A percentile compares a stretch with the other conserved stretches of the same genome.
phyloP scores from a whole-genome alignment of 2,113 vertebrate species.

The Salvelinus fontinalis region DNA sequence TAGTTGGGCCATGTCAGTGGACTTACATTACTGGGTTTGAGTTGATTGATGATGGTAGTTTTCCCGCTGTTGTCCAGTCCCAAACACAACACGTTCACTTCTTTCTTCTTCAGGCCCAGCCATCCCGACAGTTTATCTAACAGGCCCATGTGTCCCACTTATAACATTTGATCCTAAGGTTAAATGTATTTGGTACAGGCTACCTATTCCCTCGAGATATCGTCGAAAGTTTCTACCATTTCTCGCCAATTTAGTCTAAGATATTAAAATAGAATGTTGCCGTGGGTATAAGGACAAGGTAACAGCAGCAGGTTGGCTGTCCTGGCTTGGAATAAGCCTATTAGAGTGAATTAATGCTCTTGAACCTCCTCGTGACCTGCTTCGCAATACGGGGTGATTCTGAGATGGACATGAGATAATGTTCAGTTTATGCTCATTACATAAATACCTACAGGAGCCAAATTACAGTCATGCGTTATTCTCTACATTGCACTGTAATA shows the following conservation, averaged over 20 bases:
- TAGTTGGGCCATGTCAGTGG: not conserved
- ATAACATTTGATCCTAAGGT: not conserved
- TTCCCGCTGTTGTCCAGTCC: constrained; percentile 98
- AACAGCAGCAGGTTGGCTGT: constrained; percentile 34
- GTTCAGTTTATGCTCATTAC: too few species aligned
- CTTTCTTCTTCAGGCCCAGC: constrained; percentile 94
- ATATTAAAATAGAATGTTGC: constrained; percentile 15
- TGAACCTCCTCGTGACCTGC: constrained; percentile 45
- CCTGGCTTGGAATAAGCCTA: constrained; percentile 68
- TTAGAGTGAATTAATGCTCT: constrained; percentile 55
- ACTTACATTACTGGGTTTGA: constrained; percentile 94
- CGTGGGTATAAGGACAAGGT: not conserved
- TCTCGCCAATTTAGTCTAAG: not conserved
- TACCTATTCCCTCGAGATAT: not conserved
- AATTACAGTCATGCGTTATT: too few species aligned
- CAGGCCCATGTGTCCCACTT: constrained; percentile 80
- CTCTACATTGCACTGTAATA: too few species aligned
- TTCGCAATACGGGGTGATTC: too few species aligned
- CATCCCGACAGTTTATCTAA: constrained; percentile 92
- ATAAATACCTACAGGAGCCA: too few species aligned
- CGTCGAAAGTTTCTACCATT: not conserved
- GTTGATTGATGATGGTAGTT: constrained; percentile 96
- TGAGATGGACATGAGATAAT: too few species aligned
- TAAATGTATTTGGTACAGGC: not conserved
- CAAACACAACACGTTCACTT: constrained; percentile 94